Conservation (phyloP, 2,113 vertebrate genomes). For the Cricetomys ansorgei region DNA sequence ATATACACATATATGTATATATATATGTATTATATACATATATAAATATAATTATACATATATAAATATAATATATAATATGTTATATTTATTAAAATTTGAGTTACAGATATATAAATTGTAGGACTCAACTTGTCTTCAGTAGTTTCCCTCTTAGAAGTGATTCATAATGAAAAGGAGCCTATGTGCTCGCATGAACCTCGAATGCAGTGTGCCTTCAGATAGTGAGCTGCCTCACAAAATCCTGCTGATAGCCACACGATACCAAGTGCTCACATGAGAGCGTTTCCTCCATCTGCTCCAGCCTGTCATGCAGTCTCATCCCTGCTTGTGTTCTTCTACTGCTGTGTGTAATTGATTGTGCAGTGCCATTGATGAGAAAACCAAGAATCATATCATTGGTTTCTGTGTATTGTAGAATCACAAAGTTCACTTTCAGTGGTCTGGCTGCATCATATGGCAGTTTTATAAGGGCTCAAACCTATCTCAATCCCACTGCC, state of each 20-base stretch:
- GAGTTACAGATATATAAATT: not conserved
- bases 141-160: not conserved
- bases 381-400: constrained; percentile 1
- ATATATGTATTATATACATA: not conserved
- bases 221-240: not conserved
- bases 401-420: constrained; percentile 41
- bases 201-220: not conserved
- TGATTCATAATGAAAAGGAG: not conserved
- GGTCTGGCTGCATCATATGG: constrained; percentile 26
- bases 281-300: no score
- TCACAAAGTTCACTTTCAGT: constrained; percentile 40
- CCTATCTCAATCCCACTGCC: constrained; percentile 49
- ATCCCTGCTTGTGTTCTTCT: not conserved
- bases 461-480: constrained; percentile 18
- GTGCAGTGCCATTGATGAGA: constrained; percentile 21
- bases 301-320: not conserved
- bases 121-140: not conserved
- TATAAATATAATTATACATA: no score
- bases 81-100: not conserved
- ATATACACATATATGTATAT: not conserved
- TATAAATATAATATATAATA: not conserved
- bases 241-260: not conserved
- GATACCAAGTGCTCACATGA: not conserved
- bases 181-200: not conserved
- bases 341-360: not conserved